phyloP scores from a whole-genome alignment of 1,140 invertebrate species.

The Agrypnia vestita region DNA sequence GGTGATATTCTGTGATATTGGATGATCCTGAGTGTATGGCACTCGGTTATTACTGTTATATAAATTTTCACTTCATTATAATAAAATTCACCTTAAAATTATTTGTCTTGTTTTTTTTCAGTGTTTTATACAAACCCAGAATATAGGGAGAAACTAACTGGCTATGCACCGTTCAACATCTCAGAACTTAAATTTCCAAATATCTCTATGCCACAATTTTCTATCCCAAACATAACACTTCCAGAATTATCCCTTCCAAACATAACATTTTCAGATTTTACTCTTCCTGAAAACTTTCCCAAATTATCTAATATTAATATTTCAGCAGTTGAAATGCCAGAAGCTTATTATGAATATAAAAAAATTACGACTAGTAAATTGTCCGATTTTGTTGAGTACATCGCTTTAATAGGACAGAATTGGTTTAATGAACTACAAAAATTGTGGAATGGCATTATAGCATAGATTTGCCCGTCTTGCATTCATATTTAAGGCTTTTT shows the following conservation, averaged over 20 bases:
- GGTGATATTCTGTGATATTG: no score
- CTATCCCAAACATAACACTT: constrained; percentile 63
- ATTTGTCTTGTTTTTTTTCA: constrained; percentile 53
- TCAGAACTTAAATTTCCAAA: constrained; percentile 46
- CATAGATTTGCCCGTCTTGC: not conserved
- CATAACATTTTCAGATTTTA: constrained; percentile 61
- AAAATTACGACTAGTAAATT: constrained; percentile 67
- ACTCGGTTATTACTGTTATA: no score
- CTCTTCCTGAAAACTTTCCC: constrained; percentile 62
- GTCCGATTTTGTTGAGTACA: constrained; percentile 66
- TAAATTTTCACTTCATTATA: not conserved
- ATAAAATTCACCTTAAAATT: constrained; percentile 10
- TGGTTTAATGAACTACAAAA: constrained; percentile 67
- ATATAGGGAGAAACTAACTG: constrained; percentile 67
- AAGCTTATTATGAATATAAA: constrained; percentile 68
- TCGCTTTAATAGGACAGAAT: constrained; percentile 65
- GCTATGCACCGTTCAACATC: constrained; percentile 58
- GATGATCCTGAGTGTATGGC: no score
- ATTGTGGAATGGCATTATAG: constrained; percentile 64
- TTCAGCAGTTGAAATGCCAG: constrained; percentile 65
- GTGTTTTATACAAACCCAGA: constrained; percentile 61
- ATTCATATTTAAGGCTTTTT: no score
- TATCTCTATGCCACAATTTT: constrained; percentile 60
- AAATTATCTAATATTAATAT: constrained; percentile 56
- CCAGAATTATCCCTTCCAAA: constrained; percentile 52